Conservation (phyloP, 1,140 invertebrate genomes). For the Ylistrum balloti region DNA sequence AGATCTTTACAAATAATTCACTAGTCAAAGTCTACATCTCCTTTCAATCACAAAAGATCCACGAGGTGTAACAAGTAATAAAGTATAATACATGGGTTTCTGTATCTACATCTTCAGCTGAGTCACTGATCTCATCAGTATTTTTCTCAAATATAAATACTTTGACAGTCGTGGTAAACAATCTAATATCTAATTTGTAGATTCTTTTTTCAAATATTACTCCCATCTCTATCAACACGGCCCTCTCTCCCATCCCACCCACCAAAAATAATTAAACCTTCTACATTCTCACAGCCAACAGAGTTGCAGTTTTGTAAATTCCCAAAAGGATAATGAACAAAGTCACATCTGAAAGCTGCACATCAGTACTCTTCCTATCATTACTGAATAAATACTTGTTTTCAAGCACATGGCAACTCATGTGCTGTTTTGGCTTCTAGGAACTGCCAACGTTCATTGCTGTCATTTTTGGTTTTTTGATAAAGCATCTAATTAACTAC, state of each 20-base stretch:
- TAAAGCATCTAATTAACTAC: conserved; percentile 6
- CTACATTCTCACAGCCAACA: background rate
- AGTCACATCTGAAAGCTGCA: background rate
- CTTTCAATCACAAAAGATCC: background rate
- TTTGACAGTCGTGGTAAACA: background rate
- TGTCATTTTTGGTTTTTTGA: conserved; percentile 2
- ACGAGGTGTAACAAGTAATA: background rate
- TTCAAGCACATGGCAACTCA: background rate
- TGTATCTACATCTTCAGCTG: background rate
- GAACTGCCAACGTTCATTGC: background rate
- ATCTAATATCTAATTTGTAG: conserved; percentile 21
- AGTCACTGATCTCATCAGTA: background rate
- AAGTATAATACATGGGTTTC: background rate
- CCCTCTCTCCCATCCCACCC: too few relatives aligned
- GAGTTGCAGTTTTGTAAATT: background rate
- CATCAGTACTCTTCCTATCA: background rate
- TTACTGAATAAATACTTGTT: background rate
- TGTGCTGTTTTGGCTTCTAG: background rate
- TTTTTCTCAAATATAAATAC: background rate
- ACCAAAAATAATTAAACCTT: too few relatives aligned
- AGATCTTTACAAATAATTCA: background rate
- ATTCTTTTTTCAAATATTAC: background rate
- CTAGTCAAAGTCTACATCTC: too few relatives aligned
- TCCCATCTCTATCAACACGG: too few relatives aligned
- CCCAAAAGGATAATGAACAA: background rate